phyloP scores from a whole-genome alignment of 2,888 invertebrate genomes.

The Gastracanthus pulcherrimus region DNA sequence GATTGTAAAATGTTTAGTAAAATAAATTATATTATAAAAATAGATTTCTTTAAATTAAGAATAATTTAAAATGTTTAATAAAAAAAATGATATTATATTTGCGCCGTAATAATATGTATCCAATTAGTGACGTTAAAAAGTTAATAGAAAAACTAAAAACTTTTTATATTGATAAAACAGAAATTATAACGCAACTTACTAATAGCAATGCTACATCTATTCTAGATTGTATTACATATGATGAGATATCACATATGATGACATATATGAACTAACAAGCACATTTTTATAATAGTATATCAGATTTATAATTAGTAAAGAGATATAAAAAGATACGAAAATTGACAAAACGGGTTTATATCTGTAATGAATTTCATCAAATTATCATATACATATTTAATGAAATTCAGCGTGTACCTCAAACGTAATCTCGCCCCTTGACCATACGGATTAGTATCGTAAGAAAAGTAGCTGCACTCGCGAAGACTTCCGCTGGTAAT shows the following conservation, averaged over 20 bases:
- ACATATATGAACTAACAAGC: neutral
- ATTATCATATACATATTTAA: constrained; percentile 35
- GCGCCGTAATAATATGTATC: too few relatives aligned
- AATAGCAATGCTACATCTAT: too few relatives aligned
- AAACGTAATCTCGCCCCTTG: constrained; percentile 2
- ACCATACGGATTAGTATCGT: constrained; percentile 6
- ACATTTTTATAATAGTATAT: neutral
- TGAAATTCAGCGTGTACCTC: constrained; percentile 1
- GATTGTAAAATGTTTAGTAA: too few relatives aligned
- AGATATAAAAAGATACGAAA: constrained; percentile 6
- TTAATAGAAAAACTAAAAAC: too few relatives aligned
- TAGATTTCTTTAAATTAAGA: neutral
- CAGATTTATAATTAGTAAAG: neutral
- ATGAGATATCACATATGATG: neutral
- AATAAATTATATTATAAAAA: too few relatives aligned
- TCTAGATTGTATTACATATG: too few relatives aligned
- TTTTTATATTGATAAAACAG: too few relatives aligned
- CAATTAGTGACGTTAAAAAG: too few relatives aligned
- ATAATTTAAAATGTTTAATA: too few relatives aligned
- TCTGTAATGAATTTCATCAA: constrained; percentile 38
- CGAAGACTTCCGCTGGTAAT: constrained; percentile 32
- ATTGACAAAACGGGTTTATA: constrained; percentile 17
- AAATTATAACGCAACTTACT: too few relatives aligned
- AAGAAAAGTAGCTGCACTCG: constrained; percentile 4
- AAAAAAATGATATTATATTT: too few relatives aligned